A percentile compares a stretch with the other conserved stretches of the same genome.
These are phyloP conservation scores for Aphodius granarius DNA, from an alignment of 2,888 invertebrate genomes.

Conservation along the genomic window DNA sequence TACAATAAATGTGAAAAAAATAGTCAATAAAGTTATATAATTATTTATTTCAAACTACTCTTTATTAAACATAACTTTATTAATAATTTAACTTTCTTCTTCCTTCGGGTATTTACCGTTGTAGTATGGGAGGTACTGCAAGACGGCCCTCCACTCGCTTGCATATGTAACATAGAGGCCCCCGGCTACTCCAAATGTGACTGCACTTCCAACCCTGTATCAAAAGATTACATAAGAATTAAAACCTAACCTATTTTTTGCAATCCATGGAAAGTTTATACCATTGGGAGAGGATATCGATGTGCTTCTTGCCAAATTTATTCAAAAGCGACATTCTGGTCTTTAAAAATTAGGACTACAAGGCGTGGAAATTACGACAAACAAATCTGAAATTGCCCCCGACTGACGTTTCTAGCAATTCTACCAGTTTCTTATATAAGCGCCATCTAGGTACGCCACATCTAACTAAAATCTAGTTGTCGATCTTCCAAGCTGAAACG, in stretches of 20 bases:
- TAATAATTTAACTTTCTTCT: conserved; percentile 21
- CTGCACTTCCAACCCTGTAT: conserved; percentile 61
- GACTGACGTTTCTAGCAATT: too few relatives aligned
- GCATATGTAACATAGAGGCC: conserved; percentile 66
- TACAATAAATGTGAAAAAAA: conserved; percentile 5
- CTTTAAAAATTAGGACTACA: too few relatives aligned
- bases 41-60: conserved; percentile 17
- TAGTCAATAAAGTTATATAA: conserved; percentile 6
- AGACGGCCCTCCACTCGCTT: conserved; percentile 78
- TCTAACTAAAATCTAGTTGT: too few relatives aligned
- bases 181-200: conserved; percentile 68
- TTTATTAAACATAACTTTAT: conserved; percentile 15
- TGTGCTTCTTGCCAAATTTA: conserved; percentile 62
- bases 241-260: conserved; percentile 28
- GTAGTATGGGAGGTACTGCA: conserved; percentile 76
- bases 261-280: conserved; percentile 45
- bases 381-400: not conserved
- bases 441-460: too few relatives aligned
- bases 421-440: too few relatives aligned
- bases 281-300: conserved; percentile 58
- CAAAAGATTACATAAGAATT: conserved; percentile 38
- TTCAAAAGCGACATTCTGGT: conserved; percentile 23
- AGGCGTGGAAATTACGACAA: not conserved
- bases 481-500: too few relatives aligned
- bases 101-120: conserved; percentile 64